Conservation (phyloP, 53 echinoderm and acorn worm genomes). For the Apostichopus leukothele region DNA sequence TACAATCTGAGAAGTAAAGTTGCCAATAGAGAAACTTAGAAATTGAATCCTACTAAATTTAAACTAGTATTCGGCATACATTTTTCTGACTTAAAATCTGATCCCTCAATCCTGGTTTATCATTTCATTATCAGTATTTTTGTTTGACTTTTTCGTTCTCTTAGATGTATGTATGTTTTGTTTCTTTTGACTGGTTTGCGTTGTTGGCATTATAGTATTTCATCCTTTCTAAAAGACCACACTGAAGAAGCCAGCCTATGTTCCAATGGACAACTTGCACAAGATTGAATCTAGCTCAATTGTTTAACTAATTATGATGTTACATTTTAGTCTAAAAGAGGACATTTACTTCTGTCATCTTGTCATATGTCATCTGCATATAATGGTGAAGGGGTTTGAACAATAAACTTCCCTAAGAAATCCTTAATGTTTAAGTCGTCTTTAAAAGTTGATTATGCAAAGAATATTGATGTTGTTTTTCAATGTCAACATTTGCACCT, state of each 20-base stretch:
- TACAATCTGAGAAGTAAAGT: too few species aligned
- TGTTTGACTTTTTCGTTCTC: background rate
- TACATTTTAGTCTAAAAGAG: slow-evolving; percentile 57
- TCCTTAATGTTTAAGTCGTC: background rate
- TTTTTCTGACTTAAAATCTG: too few species aligned
- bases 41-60: too few species aligned
- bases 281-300: slow-evolving; percentile 70
- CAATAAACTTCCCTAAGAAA: background rate
- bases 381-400: slow-evolving; percentile 5
- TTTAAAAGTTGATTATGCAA: slow-evolving; percentile 6
- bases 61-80: too few species aligned
- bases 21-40: too few species aligned
- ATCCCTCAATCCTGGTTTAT: background rate
- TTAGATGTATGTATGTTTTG: background rate
- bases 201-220: background rate
- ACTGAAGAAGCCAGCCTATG: slow-evolving; percentile 34
- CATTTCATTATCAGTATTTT: background rate
- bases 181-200: background rate
- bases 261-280: slow-evolving; percentile 58
- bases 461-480: background rate
- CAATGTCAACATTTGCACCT: background rate
- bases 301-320: slow-evolving; percentile 76
- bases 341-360: slow-evolving; percentile 3
- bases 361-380: background rate
- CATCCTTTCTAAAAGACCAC: background rate